Base-by-base conservation (phyloP, 2,797 vertebrate species). In the Centropyge bicolor region DNA sequence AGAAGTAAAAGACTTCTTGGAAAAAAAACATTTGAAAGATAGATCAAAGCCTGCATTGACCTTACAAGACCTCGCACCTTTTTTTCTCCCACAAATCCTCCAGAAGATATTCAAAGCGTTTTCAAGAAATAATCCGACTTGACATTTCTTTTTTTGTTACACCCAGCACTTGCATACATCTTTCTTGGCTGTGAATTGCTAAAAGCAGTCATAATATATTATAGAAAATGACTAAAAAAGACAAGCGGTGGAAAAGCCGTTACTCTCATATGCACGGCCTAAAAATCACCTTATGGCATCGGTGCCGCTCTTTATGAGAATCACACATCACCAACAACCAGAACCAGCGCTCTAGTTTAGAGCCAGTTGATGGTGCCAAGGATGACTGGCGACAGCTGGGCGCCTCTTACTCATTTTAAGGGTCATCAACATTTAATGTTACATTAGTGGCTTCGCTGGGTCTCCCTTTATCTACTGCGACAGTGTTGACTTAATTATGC, bases 361-460 rank as follows among this genome's bases (percentile, higher is more conserved):
- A 81, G 81, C 63, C 87, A 68, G 88, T 74, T 79, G 89, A 90
- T 81, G 88, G 86, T 83, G 85, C 88, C 83, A 81, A 84, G 86
- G 88, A 92, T 89, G 93, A 91, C 90, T 88, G 89, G 82, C 70
- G 88, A 92, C 91, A 93, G 93, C 91, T 91, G 92, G 85, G 74
- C 55, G 54, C 87, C 89, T 93, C 89, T 90, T 86, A 79, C 81
- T 90, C 88, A 90, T 90, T 92, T 93, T 90, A 92, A 91, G 91
- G 91, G 91, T 93, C 91, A 92, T 93, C 88, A 94, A 93, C 88
- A 89, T 92, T 93, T 94, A 93, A 93, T 94, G 87, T 87, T 88
- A 92, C 83, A 91, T 93, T 89, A 91, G 91, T 49, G 87, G 89
- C 90, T 90, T 91, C 82, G 51, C 83, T 81, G 87, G 84, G 71